Evolutionary conservation across 2,113 vertebrate genomes (phyloP), one percentile per base, ranked within the genome.

Genomic region (Mormyrus iriodes): DNA sequence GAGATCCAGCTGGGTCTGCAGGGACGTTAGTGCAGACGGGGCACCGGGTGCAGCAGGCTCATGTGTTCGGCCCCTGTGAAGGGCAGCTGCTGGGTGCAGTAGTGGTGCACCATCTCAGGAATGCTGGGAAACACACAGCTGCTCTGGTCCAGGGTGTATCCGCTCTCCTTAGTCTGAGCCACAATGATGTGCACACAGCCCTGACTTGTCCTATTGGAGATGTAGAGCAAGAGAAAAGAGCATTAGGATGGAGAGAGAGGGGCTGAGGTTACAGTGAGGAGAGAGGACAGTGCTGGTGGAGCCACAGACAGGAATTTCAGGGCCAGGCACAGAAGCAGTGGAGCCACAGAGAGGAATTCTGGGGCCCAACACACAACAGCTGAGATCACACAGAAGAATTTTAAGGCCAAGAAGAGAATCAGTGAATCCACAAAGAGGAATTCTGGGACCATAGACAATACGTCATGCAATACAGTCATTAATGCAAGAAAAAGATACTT

Each of bases 161-260:
- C 97, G 92, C 92, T 96, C 92, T 97, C 97, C 90, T 97, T 99
- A 46, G 98, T 99, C 95, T 99, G 97, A 3, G 98, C 98, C 93
- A 99, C 97, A 4, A 99, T 98, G 95, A 99, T 99, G 94, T 99
- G 98, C 61, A 98, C 98, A 3, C 97, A 99, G 27, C 97, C 97
- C 91, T 99, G 98, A 91, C 98, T 99, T 51, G 98, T 99, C 95
- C 98, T 99, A 91, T 21, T 3, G 76, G 17, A 87, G 21, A 89
- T 17, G 85, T 35, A 27, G 48, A 51, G 24, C 12, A 21, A 86
- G 76, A 69, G 0, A 58, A 89, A 90, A 58, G 7, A 15, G 86
- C 9, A 0, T 55, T 51, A 12, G n/a, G 27, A 97, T 97, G 93
- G 95, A 97, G 83, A 97, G 97, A 0, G 96, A 97, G 94, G 98